phyloP scores from a whole-genome alignment of 2,888 invertebrate genomes.

The Drosophila sordidula region DNA sequence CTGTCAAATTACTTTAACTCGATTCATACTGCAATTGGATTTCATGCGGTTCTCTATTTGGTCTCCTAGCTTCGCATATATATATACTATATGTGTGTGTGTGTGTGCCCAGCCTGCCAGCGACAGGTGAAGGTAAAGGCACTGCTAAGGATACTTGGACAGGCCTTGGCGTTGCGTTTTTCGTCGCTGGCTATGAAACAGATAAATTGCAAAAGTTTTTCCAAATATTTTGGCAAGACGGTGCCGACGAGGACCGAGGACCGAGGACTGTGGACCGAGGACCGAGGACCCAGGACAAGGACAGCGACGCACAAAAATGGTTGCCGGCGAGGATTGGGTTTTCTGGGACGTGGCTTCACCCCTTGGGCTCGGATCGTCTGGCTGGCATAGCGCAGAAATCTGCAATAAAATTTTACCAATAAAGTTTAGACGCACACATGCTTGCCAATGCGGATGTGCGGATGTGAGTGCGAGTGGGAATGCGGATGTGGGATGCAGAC shows the following conservation, averaged over 20 bases:
- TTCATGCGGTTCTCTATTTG: conserved; percentile 21
- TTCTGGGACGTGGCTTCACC: conserved; percentile 24
- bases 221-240: conserved; percentile 78
- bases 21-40: conserved; percentile 74
- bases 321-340: conserved; percentile 8
- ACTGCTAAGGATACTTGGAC: conserved; percentile 62
- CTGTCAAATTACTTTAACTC: conserved; percentile 71
- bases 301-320: conserved; percentile 4
- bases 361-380: conserved; percentile 34
- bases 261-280: conserved; percentile 3
- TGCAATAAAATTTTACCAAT: conserved; percentile 80
- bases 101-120: conserved; percentile 47
- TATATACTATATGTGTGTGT: background rate
- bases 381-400: conserved; percentile 64
- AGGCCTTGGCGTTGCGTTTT: conserved; percentile 46
- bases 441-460: conserved; percentile 33
- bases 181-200: conserved; percentile 74
- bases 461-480: background rate
- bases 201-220: conserved; percentile 78
- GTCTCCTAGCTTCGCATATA: conserved; percentile 10
- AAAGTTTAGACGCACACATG: conserved; percentile 67
- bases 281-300: background rate
- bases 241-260: conserved; percentile 22
- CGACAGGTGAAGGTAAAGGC: conserved; percentile 62
- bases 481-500: conserved; percentile 59